Conservation (phyloP, 2,113 vertebrate genomes). For the Urocynchramus pylzowi region DNA sequence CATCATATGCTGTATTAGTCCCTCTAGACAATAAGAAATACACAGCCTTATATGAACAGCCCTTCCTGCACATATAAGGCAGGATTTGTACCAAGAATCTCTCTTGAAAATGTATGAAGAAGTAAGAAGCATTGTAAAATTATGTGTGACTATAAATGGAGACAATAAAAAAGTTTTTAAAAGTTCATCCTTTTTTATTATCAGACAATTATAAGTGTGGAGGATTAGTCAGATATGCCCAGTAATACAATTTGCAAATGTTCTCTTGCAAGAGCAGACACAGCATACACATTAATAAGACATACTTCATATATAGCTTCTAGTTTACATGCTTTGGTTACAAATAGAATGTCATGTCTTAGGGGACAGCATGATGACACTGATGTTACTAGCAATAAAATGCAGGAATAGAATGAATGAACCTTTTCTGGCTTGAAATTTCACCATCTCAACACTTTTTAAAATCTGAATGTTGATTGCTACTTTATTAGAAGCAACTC, state of each 20-base stretch:
- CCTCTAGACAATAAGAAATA: background rate
- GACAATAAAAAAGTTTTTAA: background rate
- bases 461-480: background rate
- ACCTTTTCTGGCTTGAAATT: background rate
- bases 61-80: background rate
- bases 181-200: conserved; percentile 36
- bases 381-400: background rate
- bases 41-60: background rate
- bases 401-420: background rate
- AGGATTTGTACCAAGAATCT: background rate
- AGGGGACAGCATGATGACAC: background rate
- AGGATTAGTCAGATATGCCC: conserved; percentile 15
- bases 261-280: background rate
- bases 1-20: background rate
- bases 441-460: background rate
- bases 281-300: background rate
- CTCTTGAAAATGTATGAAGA: background rate
- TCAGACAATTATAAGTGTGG: conserved; percentile 12
- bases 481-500: background rate
- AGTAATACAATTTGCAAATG: conserved; percentile 29
- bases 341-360: background rate
- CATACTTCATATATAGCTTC: background rate
- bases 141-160: background rate
- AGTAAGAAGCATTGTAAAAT: background rate
- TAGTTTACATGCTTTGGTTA: background rate